Conservation (phyloP, 2,797 vertebrate species). For the Etheostoma nigrum region DNA sequence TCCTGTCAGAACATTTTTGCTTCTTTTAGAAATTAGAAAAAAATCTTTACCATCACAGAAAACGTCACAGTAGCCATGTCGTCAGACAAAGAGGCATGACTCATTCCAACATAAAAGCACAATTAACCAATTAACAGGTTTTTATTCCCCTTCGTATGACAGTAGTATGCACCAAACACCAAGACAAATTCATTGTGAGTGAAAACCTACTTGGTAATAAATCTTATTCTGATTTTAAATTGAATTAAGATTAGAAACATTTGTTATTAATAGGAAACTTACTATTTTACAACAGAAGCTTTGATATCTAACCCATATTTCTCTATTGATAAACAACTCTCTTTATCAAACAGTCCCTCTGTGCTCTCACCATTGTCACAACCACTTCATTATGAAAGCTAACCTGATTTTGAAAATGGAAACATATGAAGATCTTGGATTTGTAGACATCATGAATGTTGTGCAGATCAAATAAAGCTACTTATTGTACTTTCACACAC, state of each 20-base stretch:
- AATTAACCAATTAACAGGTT: conserved; percentile 11
- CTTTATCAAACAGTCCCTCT: not conserved
- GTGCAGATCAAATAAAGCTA: conserved; percentile 30
- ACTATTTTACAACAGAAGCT: not conserved
- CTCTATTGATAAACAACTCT: conserved; percentile 8
- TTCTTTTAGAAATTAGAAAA: conserved; percentile 56
- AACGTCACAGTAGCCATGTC: conserved; percentile 34
- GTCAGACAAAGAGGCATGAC: conserved; percentile 50
- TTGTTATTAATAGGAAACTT: conserved; percentile 17
- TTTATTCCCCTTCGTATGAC: too few relatives aligned
- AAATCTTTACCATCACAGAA: conserved; percentile 48
- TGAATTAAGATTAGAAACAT: conserved; percentile 7
- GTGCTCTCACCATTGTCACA: not conserved
- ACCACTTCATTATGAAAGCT: conserved; percentile 31
- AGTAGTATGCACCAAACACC: too few relatives aligned
- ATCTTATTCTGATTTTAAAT: not conserved
- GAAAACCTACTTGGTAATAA: too few relatives aligned
- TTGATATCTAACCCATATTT: conserved; percentile 10
- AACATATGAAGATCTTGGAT: conserved; percentile 2
- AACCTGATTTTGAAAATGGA: conserved; percentile 18
- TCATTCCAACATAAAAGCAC: conserved; percentile 19
- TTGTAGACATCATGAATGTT: not conserved
- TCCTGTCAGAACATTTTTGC: conserved; percentile 61
- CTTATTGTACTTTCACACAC: conserved; percentile 31
- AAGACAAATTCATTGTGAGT: too few relatives aligned